Percentiles rank a stretch among this genome's conserved stretches.
These are phyloP conservation scores for Choristoneura rosaceana DNA, from an alignment of 2,888 invertebrate species.

Conservation along the genomic window DNA sequence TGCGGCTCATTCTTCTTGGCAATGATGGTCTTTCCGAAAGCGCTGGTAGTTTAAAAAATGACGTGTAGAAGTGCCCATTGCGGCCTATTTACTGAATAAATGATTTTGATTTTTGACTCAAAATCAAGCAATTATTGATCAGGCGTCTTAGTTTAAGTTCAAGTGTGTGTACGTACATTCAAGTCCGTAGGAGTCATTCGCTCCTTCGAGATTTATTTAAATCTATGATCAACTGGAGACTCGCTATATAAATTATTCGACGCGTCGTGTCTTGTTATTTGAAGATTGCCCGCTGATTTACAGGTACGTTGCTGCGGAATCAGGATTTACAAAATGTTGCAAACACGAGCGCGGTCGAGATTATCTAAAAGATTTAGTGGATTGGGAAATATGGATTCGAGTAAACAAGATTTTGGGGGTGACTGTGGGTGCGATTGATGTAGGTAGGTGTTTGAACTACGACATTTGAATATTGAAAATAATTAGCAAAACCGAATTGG, in stretches of 20 bases:
- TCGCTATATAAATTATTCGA: conserved; percentile 27
- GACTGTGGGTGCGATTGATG: background rate
- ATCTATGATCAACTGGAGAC: conserved; percentile 36
- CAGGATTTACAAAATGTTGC: conserved; percentile 26
- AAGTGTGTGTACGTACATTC: too few species aligned
- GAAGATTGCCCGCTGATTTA: conserved; percentile 24
- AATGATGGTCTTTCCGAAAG: too few species aligned
- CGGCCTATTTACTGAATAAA: too few species aligned
- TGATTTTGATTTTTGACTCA: too few species aligned
- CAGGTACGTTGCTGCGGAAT: conserved; percentile 24
- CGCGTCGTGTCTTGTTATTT: conserved; percentile 26
- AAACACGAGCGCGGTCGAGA: conserved; percentile 22
- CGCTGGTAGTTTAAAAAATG: too few species aligned
- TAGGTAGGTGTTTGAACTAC: background rate
- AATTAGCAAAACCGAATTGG: too few species aligned
- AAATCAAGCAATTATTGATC: background rate
- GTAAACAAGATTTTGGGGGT: conserved; percentile 29
- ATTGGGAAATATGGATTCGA: conserved; percentile 22
- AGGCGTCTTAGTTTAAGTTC: background rate
- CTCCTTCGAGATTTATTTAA: conserved; percentile 38
- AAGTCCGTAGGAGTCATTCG: conserved; percentile 26
- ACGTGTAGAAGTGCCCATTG: too few species aligned
- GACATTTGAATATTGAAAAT: too few species aligned
- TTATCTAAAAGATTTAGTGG: conserved; percentile 37
- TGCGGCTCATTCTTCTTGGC: too few species aligned